Evolutionary conservation across 2,797 vertebrate genomes (phyloP), one percentile per base, ranked within the genome.

Genomic region (Pachyuromys duprasi): DNA sequence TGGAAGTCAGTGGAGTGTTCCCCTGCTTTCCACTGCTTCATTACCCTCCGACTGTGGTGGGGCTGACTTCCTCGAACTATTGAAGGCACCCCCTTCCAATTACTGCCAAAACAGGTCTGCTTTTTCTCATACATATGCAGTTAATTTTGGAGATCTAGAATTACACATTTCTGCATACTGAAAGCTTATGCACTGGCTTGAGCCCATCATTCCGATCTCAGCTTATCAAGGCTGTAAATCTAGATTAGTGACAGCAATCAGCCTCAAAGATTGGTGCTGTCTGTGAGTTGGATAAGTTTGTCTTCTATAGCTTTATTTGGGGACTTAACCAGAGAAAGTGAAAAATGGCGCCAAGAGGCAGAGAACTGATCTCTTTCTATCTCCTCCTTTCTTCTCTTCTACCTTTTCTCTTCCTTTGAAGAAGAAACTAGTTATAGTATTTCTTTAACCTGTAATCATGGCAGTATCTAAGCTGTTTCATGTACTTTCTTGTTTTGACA

Each of bases 121-220:
- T 26, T 26, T 89, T 80, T 93, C 74, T 39, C 4, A 3, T 86
- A 65, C 70, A 89, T 4, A 20, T 90, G 83, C 84, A 84, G 3
- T 79, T 84, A 75, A 94, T 78, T 93, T 89, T 42, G 31, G 49
- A 93, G 86, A 83, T 91, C 36, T 33, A 55, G n/a, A 91, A 55
- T 80, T 95, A 74, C 74, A 89, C 67, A 49, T 55, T 79, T 86
- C 86, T 91, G 17, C 33, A 93, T 89, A 28, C 33, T 42, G 33
- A 69, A 94, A 80, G 75, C 53, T 45, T 76, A 15, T 72, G 82
- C 79, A 0, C 18, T 95, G 90, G 91, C 89, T 69, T 81, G 39
- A 60, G 31, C 76, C 49, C 76, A 62, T 90, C 57, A 72, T 83
- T 83, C 94, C 70, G 72, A 22, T 33, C 75, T 93, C 31, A 0